Conservation (phyloP, 2,888 invertebrate genomes). For the Smittia sp. region DNA sequence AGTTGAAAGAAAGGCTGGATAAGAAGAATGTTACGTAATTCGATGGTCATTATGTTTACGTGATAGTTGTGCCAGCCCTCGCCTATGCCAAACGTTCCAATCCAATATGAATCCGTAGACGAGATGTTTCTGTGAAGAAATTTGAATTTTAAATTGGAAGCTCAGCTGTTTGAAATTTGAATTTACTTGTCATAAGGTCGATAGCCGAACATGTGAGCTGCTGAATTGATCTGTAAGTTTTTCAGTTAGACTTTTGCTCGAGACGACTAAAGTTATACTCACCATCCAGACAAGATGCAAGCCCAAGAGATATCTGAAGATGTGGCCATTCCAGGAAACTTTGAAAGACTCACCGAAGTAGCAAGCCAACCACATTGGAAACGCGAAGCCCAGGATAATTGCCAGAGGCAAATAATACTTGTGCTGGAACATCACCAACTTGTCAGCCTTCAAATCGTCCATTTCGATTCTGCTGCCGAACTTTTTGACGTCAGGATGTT, state of each 20-base stretch:
- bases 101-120: conserved; percentile 23
- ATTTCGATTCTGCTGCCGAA: conserved; percentile 85
- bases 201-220: conserved; percentile 88
- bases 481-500: conserved; percentile 83
- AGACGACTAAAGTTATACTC: no score
- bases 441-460: conserved; percentile 78
- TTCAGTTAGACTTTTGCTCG: no score
- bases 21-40: not conserved
- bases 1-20: not conserved
- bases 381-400: conserved; percentile 59
- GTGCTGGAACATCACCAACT: conserved; percentile 81
- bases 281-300: conserved; percentile 87
- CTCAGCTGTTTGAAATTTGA: conserved; percentile 9
- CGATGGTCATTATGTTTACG: conserved; percentile 49
- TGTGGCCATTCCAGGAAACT: conserved; percentile 72
- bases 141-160: not conserved
- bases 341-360: conserved; percentile 72
- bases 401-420: conserved; percentile 57
- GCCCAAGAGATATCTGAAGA: conserved; percentile 73
- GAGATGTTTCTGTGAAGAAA: conserved; percentile 8
- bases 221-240: conserved; percentile 84
- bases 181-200: conserved; percentile 79
- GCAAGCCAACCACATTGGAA: conserved; percentile 76
- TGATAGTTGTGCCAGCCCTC: conserved; percentile 82
- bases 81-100: conserved; percentile 21